Conservation (phyloP, 1,140 invertebrate species). For the Macrosteles quadrilineatus region DNA sequence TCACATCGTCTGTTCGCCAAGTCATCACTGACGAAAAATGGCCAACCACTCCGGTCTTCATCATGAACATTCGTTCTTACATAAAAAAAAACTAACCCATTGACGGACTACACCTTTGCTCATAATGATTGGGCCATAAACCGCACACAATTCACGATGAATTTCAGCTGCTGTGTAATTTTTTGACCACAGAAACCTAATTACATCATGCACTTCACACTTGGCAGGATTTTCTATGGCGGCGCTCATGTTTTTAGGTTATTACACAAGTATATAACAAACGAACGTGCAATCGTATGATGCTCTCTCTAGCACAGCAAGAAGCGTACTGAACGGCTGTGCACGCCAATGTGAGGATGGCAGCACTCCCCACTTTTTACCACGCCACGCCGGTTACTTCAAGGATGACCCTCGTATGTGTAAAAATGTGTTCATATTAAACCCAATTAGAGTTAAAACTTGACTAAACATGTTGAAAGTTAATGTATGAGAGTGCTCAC, state of each 20-base stretch:
- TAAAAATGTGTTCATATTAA: too few relatives aligned
- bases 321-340: too few relatives aligned
- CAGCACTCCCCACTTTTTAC: background rate
- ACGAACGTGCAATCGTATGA: too few relatives aligned
- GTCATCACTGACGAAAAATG: background rate
- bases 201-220: conserved; percentile 1
- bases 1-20: background rate
- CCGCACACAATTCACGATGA: conserved; percentile 13
- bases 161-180: background rate
- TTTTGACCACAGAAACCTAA: background rate
- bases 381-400: background rate
- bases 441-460: too few relatives aligned
- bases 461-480: too few relatives aligned
- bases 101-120: background rate
- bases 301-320: too few relatives aligned
- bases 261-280: too few relatives aligned
- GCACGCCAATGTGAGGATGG: too few relatives aligned
- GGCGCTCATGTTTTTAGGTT: too few relatives aligned
- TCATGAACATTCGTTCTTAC: background rate
- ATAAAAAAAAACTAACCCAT: background rate
- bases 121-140: background rate
- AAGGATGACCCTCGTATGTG: too few relatives aligned
- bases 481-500: too few relatives aligned
- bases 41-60: background rate
- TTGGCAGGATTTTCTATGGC: conserved; percentile 3